These are phyloP conservation scores for Timandra comae DNA, from an alignment of 2,888 invertebrate species.

Conservation along the genomic window DNA sequence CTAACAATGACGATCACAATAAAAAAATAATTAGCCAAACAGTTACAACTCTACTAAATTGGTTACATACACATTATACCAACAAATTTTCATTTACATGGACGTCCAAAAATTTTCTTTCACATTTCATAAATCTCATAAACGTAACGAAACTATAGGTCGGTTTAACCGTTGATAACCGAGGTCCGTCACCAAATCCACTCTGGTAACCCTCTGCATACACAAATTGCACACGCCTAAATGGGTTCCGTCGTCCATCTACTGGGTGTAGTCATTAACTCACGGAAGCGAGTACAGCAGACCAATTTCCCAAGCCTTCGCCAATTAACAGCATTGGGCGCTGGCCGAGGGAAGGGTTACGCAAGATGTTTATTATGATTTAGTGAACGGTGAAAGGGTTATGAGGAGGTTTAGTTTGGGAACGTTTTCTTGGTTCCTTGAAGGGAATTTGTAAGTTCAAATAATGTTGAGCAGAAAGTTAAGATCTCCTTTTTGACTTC, in stretches of 20 bases:
- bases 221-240: constrained; percentile 71
- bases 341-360: constrained; percentile 57
- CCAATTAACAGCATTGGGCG: constrained; percentile 69
- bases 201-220: constrained; percentile 56
- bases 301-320: constrained; percentile 70
- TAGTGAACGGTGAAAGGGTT: constrained; percentile 37
- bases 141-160: not conserved
- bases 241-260: constrained; percentile 71
- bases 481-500: too few species aligned
- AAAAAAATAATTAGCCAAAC: too few species aligned
- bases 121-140: too few species aligned
- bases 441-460: too few species aligned
- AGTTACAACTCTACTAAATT: too few species aligned
- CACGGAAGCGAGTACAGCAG: constrained; percentile 71
- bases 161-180: constrained; percentile 18
- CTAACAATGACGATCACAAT: too few species aligned
- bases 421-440: too few species aligned
- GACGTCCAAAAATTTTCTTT: too few species aligned
- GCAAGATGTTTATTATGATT: constrained; percentile 73
- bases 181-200: constrained; percentile 43
- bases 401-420: not conserved
- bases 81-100: too few species aligned
- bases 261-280: constrained; percentile 72
- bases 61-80: too few species aligned
- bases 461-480: too few species aligned